Percentiles rank a stretch among this genome's conserved stretches.
phyloP scores from a whole-genome alignment of 2,797 vertebrate genomes.

The Smutsia temminckii region DNA sequence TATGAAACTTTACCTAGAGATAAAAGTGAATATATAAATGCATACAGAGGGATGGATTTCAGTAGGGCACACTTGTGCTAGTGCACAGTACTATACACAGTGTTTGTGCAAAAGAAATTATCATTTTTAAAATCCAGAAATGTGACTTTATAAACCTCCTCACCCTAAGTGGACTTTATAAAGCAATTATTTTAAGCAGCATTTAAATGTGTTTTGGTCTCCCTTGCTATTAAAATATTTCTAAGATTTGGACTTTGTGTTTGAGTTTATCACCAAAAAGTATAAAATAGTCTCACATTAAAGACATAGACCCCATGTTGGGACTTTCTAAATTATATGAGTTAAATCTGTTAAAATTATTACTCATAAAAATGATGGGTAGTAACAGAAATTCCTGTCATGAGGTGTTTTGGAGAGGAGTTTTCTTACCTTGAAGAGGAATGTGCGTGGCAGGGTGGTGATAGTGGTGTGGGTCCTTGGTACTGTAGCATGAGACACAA shows the following conservation, averaged over 20 bases:
- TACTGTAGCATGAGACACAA: neutral
- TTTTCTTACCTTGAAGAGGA: neutral
- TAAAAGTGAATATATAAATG: conserved; percentile 16
- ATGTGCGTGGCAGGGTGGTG: neutral
- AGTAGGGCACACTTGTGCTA: neutral
- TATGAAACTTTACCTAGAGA: conserved; percentile 5
- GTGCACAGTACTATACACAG: neutral
- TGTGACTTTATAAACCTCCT: neutral
- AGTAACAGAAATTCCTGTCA: neutral
- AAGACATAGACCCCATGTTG: neutral
- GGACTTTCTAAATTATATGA: neutral
- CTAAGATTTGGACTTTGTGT: neutral
- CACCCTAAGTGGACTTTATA: neutral
- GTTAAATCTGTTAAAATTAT: neutral
- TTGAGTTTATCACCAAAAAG: conserved; percentile 33
- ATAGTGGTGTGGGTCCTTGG: neutral
- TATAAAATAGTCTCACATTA: conserved; percentile 1
- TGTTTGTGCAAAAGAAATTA: neutral
- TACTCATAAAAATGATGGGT: neutral
- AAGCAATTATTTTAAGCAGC: conserved; percentile 21
- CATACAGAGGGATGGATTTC: neutral
- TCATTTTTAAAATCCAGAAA: conserved; percentile 4
- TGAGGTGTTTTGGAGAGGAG: neutral
- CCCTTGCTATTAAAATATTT: conserved; percentile 34
- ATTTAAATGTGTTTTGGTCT: neutral